Conservation (phyloP, 2,888 invertebrate species). For the Rosalia funebris region DNA sequence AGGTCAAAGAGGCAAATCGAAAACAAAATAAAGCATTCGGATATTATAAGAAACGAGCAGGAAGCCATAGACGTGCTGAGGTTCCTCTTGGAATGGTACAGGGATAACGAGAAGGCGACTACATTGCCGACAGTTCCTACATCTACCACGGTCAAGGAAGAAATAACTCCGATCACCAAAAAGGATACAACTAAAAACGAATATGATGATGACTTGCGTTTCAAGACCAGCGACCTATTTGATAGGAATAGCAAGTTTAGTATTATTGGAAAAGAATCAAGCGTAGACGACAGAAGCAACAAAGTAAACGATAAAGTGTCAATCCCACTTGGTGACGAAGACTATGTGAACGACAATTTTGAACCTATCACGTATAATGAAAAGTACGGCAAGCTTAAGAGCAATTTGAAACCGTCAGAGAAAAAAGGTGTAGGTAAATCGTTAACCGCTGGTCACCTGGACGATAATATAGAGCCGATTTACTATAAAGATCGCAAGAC, state of each 20-base stretch:
- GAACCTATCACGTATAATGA: conserved; percentile 50
- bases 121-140: not conserved
- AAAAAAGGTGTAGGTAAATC: conserved; percentile 25
- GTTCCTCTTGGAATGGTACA: conserved; percentile 59
- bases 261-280: conserved; percentile 40
- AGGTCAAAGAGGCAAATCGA: not conserved
- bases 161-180: not conserved
- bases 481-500: conserved; percentile 27
- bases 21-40: conserved; percentile 39
- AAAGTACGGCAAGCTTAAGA: conserved; percentile 9
- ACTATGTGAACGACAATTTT: conserved; percentile 60
- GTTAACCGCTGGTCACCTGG: conserved; percentile 27
- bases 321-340: too few species aligned
- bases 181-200: not conserved
- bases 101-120: not conserved
- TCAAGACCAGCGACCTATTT: conserved; percentile 40
- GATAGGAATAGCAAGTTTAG: conserved; percentile 45
- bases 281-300: conserved; percentile 23
- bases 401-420: not conserved
- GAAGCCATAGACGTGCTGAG: conserved; percentile 58
- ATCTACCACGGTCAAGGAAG: not conserved
- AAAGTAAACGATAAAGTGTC: conserved; percentile 13
- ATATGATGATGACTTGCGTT: not conserved
- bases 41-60: conserved; percentile 53
- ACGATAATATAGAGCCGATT: conserved; percentile 40